Percentiles rank a stretch among this genome's conserved stretches.
These are phyloP conservation scores for Amblyopsis hoosieri DNA, from an alignment of 2,797 vertebrate species.

Conservation along the genomic window DNA sequence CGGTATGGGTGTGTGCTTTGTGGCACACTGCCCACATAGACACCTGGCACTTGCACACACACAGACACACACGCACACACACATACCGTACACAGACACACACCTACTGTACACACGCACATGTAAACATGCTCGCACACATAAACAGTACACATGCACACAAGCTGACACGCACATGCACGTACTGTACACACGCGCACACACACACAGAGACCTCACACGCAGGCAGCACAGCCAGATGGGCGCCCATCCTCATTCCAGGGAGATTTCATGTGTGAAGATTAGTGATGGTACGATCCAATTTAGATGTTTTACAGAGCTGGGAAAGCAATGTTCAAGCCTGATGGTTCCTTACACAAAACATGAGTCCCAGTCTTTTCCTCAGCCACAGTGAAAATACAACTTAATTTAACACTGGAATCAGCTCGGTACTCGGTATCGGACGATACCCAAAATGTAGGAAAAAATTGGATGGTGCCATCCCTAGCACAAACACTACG, in stretches of 20 bases:
- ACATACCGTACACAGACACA: constrained; percentile 9
- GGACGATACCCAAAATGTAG: too few species aligned
- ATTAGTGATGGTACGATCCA: background rate
- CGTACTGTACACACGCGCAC: constrained; percentile 2
- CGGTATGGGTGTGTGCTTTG: constrained; percentile 42
- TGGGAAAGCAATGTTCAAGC: too few species aligned
- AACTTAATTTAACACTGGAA: too few species aligned
- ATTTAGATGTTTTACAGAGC: too few species aligned
- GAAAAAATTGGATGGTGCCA: too few species aligned
- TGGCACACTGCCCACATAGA: constrained; percentile 55
- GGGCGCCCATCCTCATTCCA: constrained; percentile 35
- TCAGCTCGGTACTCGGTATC: too few species aligned
- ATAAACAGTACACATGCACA: background rate
- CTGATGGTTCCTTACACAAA: too few species aligned
- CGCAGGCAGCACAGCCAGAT: constrained; percentile 30
- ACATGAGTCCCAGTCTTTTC: too few species aligned
- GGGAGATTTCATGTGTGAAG: constrained; percentile 43
- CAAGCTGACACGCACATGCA: constrained; percentile 5
- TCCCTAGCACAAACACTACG: constrained; percentile 28
- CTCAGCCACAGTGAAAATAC: too few species aligned
- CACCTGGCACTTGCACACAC: constrained; percentile 49
- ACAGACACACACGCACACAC: constrained; percentile 11
- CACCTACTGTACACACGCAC: constrained; percentile 3
- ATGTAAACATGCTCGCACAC: constrained; percentile 6
- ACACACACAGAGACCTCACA: constrained; percentile 5